Conservation (phyloP, 2,797 vertebrate genomes). For the Micromesistius poutassou region DNA sequence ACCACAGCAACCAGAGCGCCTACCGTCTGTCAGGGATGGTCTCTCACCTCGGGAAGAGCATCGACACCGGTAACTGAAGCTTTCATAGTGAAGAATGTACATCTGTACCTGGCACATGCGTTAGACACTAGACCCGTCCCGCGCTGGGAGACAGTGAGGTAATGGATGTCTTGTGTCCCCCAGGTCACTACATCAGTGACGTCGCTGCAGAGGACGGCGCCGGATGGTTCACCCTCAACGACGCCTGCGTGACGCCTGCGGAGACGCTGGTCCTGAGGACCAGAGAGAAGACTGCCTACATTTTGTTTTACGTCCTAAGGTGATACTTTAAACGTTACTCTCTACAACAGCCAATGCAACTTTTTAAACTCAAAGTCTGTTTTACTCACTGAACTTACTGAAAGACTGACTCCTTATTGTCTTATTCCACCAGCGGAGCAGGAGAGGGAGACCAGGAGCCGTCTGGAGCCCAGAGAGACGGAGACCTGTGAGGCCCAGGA, state of each 20-base stretch:
- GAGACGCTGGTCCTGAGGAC: not conserved
- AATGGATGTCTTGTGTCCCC: not conserved
- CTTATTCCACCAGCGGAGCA: no score
- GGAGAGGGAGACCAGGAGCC: no score
- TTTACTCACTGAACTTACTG: no score
- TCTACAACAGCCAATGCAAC: no score
- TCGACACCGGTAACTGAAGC: not conserved
- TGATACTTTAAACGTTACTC: not conserved
- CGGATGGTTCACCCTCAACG: not conserved
- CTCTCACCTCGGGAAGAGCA: conserved; percentile 1
- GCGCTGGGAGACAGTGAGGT: not conserved
- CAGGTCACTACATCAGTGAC: conserved; percentile 3
- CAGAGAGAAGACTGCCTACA: not conserved
- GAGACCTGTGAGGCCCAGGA: no score
- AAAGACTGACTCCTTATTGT: no score
- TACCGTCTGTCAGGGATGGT: not conserved
- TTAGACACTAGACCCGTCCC: not conserved
- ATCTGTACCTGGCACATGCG: not conserved
- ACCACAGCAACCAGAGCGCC: not conserved
- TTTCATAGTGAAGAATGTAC: not conserved
- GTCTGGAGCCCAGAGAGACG: no score
- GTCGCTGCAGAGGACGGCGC: not conserved
- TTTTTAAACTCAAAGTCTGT: no score
- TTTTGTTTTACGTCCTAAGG: not conserved
- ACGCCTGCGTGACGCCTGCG: not conserved